A percentile compares a stretch with the other conserved stretches of the same genome.
Evolutionary conservation across 2,797 vertebrate genomes (phyloP).

Genomic region (Staurois parvus): DNA sequence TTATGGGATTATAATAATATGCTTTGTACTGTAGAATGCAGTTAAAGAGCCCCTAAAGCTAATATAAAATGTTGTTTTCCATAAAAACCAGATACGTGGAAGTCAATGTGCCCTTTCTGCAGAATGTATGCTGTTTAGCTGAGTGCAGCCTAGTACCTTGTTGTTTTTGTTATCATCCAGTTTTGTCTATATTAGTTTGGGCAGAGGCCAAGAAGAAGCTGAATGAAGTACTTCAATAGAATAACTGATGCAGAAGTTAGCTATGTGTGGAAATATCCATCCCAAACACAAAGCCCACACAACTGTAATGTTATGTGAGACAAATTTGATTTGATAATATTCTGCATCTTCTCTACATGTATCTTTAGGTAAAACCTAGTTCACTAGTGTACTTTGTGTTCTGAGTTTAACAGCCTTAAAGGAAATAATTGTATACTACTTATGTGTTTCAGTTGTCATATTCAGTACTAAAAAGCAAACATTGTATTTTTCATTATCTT

Average conservation of each 20-base stretch:
- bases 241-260: background rate
- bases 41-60: background rate
- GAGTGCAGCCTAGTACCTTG: background rate
- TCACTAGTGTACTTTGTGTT: too few species aligned
- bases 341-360: too few species aligned
- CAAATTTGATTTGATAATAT: background rate
- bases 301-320: background rate
- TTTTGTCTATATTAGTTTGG: background rate
- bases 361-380: too few species aligned
- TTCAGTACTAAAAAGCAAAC: too few species aligned
- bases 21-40: background rate
- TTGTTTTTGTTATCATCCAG: background rate
- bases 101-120: background rate
- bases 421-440: too few species aligned
- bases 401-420: too few species aligned
- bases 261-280: background rate
- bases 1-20: background rate
- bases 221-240: background rate
- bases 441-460: too few species aligned
- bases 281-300: background rate
- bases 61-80: background rate
- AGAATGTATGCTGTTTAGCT: background rate
- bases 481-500: too few species aligned
- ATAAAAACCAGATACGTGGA: background rate
- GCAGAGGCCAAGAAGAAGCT: background rate